phyloP scores from a whole-genome alignment of 2,113 vertebrate genomes.

The Pseudois nayaur region DNA sequence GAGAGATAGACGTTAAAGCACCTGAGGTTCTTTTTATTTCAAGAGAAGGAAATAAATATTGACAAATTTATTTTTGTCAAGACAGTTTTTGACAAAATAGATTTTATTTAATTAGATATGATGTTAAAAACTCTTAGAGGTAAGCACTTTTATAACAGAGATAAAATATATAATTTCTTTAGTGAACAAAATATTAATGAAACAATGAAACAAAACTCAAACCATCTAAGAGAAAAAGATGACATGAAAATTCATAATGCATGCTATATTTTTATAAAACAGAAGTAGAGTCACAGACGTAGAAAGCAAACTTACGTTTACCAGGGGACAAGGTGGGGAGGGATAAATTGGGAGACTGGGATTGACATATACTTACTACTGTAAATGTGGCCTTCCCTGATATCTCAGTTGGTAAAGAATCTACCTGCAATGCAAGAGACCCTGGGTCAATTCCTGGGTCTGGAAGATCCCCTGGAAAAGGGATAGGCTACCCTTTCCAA shows the following conservation, averaged over 20 bases:
- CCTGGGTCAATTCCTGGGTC: background rate
- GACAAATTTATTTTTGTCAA: background rate
- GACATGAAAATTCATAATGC: background rate
- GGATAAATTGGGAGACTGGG: background rate
- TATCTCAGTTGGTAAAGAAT: background rate
- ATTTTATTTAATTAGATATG: background rate
- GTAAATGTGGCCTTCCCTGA: rapidly evolving
- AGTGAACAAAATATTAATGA: background rate
- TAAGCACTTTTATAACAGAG: background rate
- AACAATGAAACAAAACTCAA: background rate
- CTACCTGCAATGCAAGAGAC: background rate
- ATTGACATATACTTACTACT: background rate
- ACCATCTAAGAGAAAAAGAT: background rate
- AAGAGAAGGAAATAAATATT: background rate
- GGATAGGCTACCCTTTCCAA: background rate
- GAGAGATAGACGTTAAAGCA: background rate
- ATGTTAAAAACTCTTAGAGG: background rate
- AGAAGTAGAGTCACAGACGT: background rate
- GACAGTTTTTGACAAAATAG: background rate
- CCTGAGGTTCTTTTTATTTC: background rate
- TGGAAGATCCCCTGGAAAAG: background rate
- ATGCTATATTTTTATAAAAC: background rate
- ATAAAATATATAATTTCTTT: background rate
- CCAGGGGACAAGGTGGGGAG: background rate
- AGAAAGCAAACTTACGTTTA: background rate